A percentile compares a stretch with the other conserved stretches of the same genome.
Evolutionary conservation across 2,888 invertebrate genomes (phyloP).

Genomic region (Vandiemenella viatica): DNA sequence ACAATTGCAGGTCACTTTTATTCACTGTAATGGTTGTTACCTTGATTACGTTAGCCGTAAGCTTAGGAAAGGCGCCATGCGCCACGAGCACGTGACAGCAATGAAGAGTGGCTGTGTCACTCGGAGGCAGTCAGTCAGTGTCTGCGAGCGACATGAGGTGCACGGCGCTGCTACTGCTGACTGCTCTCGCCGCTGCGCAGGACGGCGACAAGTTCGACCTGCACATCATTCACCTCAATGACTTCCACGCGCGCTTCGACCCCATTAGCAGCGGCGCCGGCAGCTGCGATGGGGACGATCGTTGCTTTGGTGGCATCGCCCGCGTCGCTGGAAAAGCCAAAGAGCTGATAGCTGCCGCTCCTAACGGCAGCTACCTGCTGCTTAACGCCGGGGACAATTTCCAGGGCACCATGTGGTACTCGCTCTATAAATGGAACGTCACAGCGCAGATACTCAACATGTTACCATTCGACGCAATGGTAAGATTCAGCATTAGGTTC

Average conservation of each 20-base stretch:
- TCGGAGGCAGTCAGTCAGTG: no score
- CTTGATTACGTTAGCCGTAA: no score
- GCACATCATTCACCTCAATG: slow-evolving; percentile 30
- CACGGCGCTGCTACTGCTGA: neutral
- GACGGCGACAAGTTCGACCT: slow-evolving; percentile 15
- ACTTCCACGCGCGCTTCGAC: slow-evolving; percentile 29
- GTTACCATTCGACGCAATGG: slow-evolving; percentile 61
- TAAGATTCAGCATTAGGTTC: slow-evolving; percentile 33
- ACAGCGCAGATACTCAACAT: slow-evolving; percentile 61
- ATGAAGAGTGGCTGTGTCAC: no score
- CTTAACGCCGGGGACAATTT: slow-evolving; percentile 74
- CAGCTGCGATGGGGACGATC: slow-evolving; percentile 2
- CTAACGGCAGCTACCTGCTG: slow-evolving; percentile 38
- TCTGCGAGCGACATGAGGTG: no score
- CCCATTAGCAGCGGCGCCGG: slow-evolving; percentile 9
- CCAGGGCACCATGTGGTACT: slow-evolving; percentile 77
- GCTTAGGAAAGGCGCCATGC: no score
- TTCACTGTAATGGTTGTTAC: no score
- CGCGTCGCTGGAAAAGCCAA: slow-evolving; percentile 8
- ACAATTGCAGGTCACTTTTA: no score
- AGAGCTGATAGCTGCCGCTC: neutral
- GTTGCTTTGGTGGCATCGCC: slow-evolving; percentile 16
- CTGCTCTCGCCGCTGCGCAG: neutral
- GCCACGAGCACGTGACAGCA: no score
- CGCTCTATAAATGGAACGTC: slow-evolving; percentile 40